Evolutionary conservation across 2,797 vertebrate species (phyloP).

Genomic region (Rhinella marina): DNA sequence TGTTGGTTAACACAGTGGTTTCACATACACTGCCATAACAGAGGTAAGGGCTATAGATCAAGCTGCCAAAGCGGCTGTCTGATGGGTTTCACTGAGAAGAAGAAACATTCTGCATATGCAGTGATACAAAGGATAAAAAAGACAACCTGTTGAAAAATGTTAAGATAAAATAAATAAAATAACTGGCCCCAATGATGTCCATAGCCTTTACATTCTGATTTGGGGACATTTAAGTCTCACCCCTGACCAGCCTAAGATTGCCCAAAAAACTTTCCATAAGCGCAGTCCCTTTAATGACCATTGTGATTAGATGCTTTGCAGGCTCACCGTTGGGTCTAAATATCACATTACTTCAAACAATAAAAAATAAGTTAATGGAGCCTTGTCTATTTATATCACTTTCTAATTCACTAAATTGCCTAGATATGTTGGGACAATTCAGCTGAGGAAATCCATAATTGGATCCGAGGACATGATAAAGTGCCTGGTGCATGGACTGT

Average conservation of each 20-base stretch:
- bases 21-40: no score
- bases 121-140: no score
- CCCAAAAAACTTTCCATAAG: neutral
- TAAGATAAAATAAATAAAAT: no score
- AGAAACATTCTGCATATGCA: no score
- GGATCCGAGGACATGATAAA: slow-evolving; percentile 97
- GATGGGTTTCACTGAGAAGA: no score
- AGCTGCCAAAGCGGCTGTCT: no score
- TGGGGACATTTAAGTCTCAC: neutral
- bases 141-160: no score
- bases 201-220: neutral
- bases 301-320: no score
- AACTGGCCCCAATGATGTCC: neutral
- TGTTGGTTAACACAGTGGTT: no score
- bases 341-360: neutral
- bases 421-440: slow-evolving; percentile 88
- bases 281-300: no score
- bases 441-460: slow-evolving; percentile 88
- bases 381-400: neutral
- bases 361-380: neutral
- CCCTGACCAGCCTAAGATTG: neutral
- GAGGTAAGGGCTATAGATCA: no score
- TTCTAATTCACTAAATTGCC: slow-evolving; percentile 36
- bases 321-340: no score
- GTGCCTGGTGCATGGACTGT: slow-evolving; percentile 91